These are phyloP conservation scores for Platerodrilus igneus DNA, from an alignment of 2,888 invertebrate species.

Conservation along the genomic window DNA sequence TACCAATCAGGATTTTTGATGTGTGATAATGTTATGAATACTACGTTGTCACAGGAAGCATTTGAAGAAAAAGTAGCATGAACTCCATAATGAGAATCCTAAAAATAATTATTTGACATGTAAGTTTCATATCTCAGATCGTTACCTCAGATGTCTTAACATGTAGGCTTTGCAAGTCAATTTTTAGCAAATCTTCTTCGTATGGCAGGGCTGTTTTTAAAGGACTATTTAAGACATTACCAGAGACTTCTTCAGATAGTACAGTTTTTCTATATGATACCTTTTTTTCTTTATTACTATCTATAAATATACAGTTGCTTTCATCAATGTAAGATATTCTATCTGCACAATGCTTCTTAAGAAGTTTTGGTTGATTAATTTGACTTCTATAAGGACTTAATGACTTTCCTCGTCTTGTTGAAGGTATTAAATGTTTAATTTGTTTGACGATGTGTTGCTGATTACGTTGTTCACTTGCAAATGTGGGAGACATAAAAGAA, in stretches of 20 bases:
- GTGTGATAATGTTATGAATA: slow-evolving; percentile 29
- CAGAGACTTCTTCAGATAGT: slow-evolving; percentile 1
- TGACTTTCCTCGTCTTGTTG: slow-evolving; percentile 37
- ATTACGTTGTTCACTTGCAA: slow-evolving; percentile 41
- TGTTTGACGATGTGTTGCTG: slow-evolving; percentile 34
- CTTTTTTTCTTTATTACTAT: background rate
- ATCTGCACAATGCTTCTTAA: background rate
- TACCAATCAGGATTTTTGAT: slow-evolving; percentile 39
- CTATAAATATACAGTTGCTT: slow-evolving; percentile 9
- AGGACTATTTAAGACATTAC: slow-evolving; percentile 5
- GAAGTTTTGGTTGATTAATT: background rate
- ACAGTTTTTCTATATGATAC: slow-evolving; percentile 5
- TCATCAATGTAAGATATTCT: slow-evolving; percentile 19
- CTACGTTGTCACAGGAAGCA: slow-evolving; percentile 21
- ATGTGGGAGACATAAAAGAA: slow-evolving; percentile 43
- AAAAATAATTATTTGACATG: background rate
- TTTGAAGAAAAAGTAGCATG: slow-evolving; percentile 18
- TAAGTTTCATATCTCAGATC: slow-evolving; percentile 2
- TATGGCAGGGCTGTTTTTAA: slow-evolving; percentile 14
- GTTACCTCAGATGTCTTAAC: slow-evolving; percentile 23
- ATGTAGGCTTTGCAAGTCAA: slow-evolving; percentile 22
- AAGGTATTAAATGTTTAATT: slow-evolving; percentile 34
- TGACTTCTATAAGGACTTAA: slow-evolving; percentile 33
- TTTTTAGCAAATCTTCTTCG: slow-evolving; percentile 22
- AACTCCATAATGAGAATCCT: background rate